phyloP scores from a whole-genome alignment of 2,797 vertebrate genomes.

The Coregonus ussuriensis region DNA sequence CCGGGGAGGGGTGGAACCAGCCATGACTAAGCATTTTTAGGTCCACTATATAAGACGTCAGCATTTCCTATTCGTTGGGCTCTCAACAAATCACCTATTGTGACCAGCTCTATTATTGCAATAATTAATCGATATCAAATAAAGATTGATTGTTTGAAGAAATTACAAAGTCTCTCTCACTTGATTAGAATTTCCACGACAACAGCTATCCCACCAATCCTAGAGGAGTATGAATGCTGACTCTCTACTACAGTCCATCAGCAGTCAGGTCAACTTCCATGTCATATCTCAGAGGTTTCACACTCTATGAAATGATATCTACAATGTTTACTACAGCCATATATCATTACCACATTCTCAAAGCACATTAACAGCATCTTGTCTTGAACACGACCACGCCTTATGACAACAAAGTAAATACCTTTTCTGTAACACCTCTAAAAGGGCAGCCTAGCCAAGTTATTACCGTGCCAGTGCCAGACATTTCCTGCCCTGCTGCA shows the following conservation, averaged over 20 bases:
- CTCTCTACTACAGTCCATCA: neutral
- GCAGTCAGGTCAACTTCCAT: neutral
- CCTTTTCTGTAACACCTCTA: neutral
- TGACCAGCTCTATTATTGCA: too few species aligned
- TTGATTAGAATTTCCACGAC: too few species aligned
- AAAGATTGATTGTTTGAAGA: too few species aligned
- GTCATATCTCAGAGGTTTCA: neutral
- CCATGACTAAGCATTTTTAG: too few species aligned
- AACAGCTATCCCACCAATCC: constrained; percentile 1
- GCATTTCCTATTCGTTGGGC: too few species aligned
- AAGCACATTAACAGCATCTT: neutral
- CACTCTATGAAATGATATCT: neutral
- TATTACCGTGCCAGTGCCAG: neutral
- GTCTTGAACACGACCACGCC: neutral
- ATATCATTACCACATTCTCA: neutral
- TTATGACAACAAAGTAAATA: neutral
- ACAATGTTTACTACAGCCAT: too few species aligned
- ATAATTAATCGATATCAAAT: too few species aligned
- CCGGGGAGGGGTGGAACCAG: too few species aligned
- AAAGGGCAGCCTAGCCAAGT: neutral
- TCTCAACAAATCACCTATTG: too few species aligned
- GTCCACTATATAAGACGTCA: too few species aligned
- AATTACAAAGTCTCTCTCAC: too few species aligned
- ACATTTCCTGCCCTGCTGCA: too few species aligned
- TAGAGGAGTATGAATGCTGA: neutral